phyloP scores from a whole-genome alignment of 2,113 vertebrate species.

The Falco punctatus region DNA sequence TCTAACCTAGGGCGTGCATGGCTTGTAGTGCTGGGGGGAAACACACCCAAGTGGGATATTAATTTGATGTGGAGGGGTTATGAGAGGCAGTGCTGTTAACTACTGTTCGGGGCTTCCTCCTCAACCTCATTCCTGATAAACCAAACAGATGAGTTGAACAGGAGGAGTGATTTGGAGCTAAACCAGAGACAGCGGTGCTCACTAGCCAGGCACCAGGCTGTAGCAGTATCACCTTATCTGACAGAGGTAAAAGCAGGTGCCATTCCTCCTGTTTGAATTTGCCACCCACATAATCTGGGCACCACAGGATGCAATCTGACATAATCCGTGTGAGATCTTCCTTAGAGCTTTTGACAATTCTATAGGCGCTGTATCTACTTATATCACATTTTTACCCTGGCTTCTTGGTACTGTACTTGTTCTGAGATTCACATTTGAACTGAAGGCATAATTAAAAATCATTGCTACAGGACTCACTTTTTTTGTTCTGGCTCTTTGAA shows the following conservation, averaged over 20 bases:
- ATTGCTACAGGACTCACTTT: background rate
- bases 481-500: background rate
- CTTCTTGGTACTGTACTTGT: background rate
- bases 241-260: background rate
- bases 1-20: background rate
- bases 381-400: background rate
- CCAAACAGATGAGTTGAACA: background rate
- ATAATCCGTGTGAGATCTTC: background rate
- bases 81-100: background rate
- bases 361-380: background rate
- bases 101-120: background rate
- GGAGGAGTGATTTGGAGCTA: background rate
- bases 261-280: background rate
- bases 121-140: background rate
- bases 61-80: background rate
- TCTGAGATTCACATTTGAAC: background rate
- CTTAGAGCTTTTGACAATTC: background rate
- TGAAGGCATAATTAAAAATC: background rate
- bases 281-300: background rate
- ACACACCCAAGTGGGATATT: background rate
- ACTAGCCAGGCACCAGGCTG: background rate
- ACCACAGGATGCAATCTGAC: background rate
- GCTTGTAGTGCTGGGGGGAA: background rate
- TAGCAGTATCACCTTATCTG: background rate
- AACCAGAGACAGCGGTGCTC: background rate